These are phyloP conservation scores for Anseranas semipalmata DNA, from an alignment of 2,113 vertebrate species.

Conservation along the genomic window DNA sequence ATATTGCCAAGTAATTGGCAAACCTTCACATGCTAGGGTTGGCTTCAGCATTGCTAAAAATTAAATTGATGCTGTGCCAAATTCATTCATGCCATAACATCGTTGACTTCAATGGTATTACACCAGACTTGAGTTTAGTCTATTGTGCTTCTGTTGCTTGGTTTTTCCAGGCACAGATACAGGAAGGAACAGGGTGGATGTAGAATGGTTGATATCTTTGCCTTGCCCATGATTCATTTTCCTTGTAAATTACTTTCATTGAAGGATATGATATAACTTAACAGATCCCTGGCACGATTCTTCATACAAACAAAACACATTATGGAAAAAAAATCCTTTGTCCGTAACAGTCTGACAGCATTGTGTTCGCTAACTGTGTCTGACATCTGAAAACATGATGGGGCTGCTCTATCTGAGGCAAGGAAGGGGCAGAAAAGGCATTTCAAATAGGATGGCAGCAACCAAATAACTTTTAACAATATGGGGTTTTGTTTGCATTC, in stretches of 20 bases:
- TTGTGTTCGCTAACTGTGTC: not conserved
- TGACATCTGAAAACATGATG: constrained; percentile 49
- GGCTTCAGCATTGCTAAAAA: not conserved
- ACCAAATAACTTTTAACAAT: constrained; percentile 15
- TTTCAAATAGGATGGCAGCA: not conserved
- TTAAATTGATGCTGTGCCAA: not conserved
- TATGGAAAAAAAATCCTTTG: not conserved
- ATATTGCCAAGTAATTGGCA: not conserved
- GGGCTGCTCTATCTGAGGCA: constrained; percentile 20
- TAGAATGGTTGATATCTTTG: constrained; percentile 43
- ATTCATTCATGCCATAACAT: constrained; percentile 4
- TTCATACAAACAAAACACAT: constrained; percentile 34
- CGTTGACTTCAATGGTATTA: not conserved
- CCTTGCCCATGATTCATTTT: constrained; percentile 68
- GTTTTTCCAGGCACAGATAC: constrained; percentile 46
- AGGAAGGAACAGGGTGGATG: constrained; percentile 56
- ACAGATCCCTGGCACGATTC: constrained; percentile 30
- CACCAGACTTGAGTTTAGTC: not conserved
- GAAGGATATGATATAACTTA: constrained; percentile 66
- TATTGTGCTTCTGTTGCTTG: constrained; percentile 29
- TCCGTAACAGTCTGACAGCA: not conserved
- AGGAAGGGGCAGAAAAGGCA: not conserved
- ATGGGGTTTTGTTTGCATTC: not conserved
- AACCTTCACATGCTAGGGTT: not conserved
- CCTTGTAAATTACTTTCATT: constrained; percentile 55